A percentile compares a stretch with the other conserved stretches of the same genome.
Evolutionary conservation across 2,113 vertebrate species (phyloP).

Genomic region (Cheirogaleus medius): DNA sequence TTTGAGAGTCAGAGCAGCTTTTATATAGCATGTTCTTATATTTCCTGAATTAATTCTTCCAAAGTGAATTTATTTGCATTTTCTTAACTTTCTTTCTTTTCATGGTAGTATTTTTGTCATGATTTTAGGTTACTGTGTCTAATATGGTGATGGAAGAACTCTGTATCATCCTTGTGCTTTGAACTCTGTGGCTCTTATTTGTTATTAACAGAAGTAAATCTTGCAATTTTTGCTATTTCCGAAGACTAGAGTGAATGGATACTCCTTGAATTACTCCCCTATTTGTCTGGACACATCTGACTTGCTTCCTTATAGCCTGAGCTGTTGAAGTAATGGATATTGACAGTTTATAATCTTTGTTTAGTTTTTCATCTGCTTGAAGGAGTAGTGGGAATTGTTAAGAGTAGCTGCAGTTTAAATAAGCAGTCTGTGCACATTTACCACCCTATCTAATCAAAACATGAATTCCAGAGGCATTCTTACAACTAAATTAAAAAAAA

Average conservation of each 20-base stretch:
- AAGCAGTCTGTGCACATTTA: not conserved
- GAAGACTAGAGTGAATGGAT: not conserved
- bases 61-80: not conserved
- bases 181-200: not conserved
- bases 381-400: not conserved
- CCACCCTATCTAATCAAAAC: not conserved
- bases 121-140: not conserved
- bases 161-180: not conserved
- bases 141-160: not conserved
- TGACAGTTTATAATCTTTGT: not conserved
- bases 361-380: not conserved
- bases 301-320: not conserved
- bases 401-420: not conserved
- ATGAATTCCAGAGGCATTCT: not conserved
- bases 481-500: not conserved
- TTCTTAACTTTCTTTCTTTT: not conserved
- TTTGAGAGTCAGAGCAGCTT: not conserved
- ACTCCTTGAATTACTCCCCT: not conserved
- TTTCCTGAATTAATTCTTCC: not conserved
- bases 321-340: not conserved
- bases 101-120: not conserved
- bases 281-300: not conserved
- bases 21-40: not conserved
- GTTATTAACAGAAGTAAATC: not conserved
- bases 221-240: not conserved